Evolutionary conservation across 2,888 invertebrate species (phyloP).

Genomic region (Eristalinus aeneus): DNA sequence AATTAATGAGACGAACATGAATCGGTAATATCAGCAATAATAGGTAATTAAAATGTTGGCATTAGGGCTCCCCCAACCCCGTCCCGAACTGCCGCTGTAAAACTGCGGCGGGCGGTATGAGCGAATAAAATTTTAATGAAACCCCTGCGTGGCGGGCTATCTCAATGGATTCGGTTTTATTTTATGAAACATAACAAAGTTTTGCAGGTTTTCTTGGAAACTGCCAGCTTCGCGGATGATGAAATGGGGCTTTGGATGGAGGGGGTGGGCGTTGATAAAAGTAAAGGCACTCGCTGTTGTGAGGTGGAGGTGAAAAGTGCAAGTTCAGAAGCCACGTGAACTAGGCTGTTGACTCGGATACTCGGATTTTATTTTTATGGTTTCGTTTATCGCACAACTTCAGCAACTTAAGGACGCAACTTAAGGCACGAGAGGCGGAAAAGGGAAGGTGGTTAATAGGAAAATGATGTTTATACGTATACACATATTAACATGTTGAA

Average conservation of each 20-base stretch:
- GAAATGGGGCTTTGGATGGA: not conserved
- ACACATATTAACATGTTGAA: too few relatives aligned
- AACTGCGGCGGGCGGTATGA: not conserved
- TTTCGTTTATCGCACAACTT: too few relatives aligned
- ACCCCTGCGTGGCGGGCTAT: not conserved
- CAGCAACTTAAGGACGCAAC: too few relatives aligned
- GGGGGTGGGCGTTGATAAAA: not conserved
- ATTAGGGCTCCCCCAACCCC: not conserved
- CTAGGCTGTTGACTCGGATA: not conserved
- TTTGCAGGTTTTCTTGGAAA: not conserved
- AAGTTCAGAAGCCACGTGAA: not conserved
- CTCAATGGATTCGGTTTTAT: not conserved
- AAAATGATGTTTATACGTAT: too few relatives aligned
- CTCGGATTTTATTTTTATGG: too few relatives aligned
- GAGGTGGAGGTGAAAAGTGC: not conserved
- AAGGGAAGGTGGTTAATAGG: too few relatives aligned
- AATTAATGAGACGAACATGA: constrained; percentile 30
- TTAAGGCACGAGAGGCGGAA: too few relatives aligned
- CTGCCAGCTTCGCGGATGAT: not conserved
- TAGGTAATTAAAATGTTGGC: constrained; percentile 9
- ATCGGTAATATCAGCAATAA: constrained; percentile 13
- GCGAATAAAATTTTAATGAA: constrained; percentile 6
- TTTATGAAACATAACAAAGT: not conserved
- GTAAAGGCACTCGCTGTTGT: not conserved
- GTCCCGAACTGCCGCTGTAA: not conserved